Conservation (phyloP, 2,888 invertebrate genomes). For the Ophion slaviceki region DNA sequence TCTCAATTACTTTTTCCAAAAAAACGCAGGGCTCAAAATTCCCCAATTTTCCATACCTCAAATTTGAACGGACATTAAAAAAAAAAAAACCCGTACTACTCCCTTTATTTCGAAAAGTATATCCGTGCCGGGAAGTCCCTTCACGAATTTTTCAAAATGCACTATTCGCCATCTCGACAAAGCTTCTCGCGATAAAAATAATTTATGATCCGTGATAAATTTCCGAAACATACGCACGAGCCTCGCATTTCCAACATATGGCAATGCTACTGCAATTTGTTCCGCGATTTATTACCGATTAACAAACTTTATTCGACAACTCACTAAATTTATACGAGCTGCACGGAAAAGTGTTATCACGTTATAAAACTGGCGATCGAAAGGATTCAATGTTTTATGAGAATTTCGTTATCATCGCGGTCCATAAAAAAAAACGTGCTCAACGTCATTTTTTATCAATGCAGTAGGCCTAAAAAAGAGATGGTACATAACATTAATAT, state of each 20-base stretch:
- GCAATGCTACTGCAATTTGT: neutral
- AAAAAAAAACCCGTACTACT: neutral
- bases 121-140: neutral
- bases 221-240: neutral
- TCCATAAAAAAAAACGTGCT: neutral
- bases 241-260: neutral
- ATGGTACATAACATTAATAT: no score
- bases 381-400: neutral
- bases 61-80: neutral
- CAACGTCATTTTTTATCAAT: neutral
- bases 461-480: neutral
- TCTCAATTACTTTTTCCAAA: no score
- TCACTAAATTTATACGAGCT: neutral
- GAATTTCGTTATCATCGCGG: constrained; percentile 1
- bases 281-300: constrained; percentile 2
- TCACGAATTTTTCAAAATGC: neutral
- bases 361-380: neutral
- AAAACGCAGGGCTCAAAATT: no score
- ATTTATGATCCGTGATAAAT: neutral
- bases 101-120: neutral
- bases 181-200: neutral
- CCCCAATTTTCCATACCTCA: no score
- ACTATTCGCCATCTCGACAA: neutral
- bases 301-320: neutral
- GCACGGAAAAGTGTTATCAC: neutral